phyloP scores from a whole-genome alignment of 30 jellyfish, hydroid and myxozoan genomes.

The Mastigias papua region DNA sequence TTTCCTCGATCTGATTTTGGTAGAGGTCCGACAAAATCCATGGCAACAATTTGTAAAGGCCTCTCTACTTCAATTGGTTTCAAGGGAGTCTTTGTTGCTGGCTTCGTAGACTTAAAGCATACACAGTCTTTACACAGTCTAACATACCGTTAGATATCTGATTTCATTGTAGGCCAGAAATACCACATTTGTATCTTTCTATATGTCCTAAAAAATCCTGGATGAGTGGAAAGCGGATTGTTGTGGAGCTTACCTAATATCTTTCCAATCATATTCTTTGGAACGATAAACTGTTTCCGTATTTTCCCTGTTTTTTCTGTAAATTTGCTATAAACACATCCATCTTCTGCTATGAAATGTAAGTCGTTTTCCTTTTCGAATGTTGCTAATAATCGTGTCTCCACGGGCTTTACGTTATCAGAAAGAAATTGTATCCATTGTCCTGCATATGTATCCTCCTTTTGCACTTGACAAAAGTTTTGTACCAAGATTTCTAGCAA shows the following conservation, averaged over 20 bases:
- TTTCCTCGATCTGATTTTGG: conserved; percentile 42
- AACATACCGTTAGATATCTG: conserved; percentile 42
- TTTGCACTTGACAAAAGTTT: conserved; percentile 19
- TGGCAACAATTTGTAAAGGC: conserved; percentile 54
- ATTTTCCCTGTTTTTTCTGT: conserved; percentile 34
- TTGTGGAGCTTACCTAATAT: conserved; percentile 39
- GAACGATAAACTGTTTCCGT: conserved; percentile 58
- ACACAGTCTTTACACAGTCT: conserved; percentile 10
- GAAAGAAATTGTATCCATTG: conserved; percentile 11
- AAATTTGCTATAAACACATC: conserved; percentile 37
- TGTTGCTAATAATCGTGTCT: conserved; percentile 10
- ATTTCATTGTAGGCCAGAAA: conserved; percentile 60
- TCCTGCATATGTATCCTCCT: conserved; percentile 58
- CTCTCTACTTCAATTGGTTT: conserved; percentile 45
- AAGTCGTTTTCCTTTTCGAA: conserved; percentile 36
- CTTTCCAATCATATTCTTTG: conserved; percentile 52
- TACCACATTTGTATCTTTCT: conserved; percentile 23
- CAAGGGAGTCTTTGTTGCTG: conserved; percentile 58
- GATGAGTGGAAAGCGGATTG: conserved; percentile 31
- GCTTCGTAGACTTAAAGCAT: conserved; percentile 40
- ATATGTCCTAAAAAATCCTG: conserved; percentile 44
- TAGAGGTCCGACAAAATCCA: conserved; percentile 54
- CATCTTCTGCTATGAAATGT: conserved; percentile 44
- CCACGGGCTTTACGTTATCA: conserved; percentile 25
- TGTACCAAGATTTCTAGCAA: conserved; percentile 6